Evolutionary conservation across 1,140 invertebrate species (phyloP), one percentile per base, ranked within the genome.

Genomic region (Sycophaga agraensis): DNA sequence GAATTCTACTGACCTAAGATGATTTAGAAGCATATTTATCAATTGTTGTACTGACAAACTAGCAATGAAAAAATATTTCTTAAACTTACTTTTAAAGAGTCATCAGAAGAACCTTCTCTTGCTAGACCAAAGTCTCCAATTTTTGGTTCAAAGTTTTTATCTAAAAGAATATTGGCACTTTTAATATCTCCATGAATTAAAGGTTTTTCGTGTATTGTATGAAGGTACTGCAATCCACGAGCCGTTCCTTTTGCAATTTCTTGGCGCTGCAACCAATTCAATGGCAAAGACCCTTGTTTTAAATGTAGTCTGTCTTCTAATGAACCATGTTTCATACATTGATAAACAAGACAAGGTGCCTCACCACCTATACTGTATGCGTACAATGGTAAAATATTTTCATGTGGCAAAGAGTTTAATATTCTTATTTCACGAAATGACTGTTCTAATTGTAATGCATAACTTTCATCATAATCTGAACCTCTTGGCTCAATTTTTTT

Each of bases 181-280:
- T 97, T 97, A 28, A 98, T 96, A 72, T 98, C 96, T 0, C 94
- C 94, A 75, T 98, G 96, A 59, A 98, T 92, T 1, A 97, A 82
- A 0, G 94, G 92, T 51, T 88, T 89, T 6, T 87, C 83, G 3
- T 84, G 83, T 64, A 91, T 87, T 1, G 89, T 92, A 75, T 98
- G 96, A 0, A 98, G 80, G 77, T 89, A 98, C 75, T 93, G 90
- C 0, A 99, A 84, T 12, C 95, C 96, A 72, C 91, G 86, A 22
- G 94, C 92, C 34, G 90, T 88, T 50, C 94, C 96, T 59, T 86
- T 85, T 8, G 91, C 88, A 67, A 99, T 93, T 64, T 85, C 85
- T 45, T 91, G 84, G 31, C 95, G 81, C 65, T 91, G 87, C 8
- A 80, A 72, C 92, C 95, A 97, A 0, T 81, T 83, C 1, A 97